These are phyloP conservation scores for Lophotis ruficrista DNA, from an alignment of 2,113 vertebrate genomes.

Conservation along the genomic window DNA sequence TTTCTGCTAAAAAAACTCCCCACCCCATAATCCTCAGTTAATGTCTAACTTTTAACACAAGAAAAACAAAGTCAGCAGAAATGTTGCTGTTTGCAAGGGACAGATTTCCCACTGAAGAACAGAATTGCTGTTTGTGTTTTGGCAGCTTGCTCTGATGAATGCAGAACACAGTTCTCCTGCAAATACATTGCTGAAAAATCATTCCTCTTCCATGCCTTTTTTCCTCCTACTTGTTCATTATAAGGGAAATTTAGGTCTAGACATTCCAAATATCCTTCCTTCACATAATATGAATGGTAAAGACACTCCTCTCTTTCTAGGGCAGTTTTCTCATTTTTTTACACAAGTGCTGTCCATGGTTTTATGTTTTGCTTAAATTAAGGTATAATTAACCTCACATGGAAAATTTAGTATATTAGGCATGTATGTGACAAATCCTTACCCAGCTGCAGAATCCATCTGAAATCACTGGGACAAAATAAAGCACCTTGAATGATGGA, in stretches of 20 bases:
- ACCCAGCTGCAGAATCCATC: background rate
- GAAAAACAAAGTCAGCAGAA: background rate
- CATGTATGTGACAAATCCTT: background rate
- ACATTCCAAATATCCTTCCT: background rate
- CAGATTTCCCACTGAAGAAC: background rate
- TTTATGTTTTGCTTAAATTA: background rate
- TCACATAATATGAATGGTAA: background rate
- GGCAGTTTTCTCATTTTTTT: background rate
- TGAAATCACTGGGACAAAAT: background rate
- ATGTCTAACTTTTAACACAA: background rate
- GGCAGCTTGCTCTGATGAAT: background rate
- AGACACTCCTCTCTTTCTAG: background rate
- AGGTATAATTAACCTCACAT: background rate
- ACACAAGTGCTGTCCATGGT: background rate
- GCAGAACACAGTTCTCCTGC: background rate
- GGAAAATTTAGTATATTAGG: background rate
- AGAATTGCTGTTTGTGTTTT: background rate
- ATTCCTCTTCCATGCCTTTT: background rate
- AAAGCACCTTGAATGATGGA: background rate
- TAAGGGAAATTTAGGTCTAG: background rate
- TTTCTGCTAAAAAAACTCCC: background rate
- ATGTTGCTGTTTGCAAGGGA: background rate
- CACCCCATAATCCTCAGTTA: background rate
- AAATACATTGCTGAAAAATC: background rate
- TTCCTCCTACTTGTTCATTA: background rate